Evolutionary conservation across 2,113 vertebrate species (phyloP).

Genomic region (Galeopterus variegatus): DNA sequence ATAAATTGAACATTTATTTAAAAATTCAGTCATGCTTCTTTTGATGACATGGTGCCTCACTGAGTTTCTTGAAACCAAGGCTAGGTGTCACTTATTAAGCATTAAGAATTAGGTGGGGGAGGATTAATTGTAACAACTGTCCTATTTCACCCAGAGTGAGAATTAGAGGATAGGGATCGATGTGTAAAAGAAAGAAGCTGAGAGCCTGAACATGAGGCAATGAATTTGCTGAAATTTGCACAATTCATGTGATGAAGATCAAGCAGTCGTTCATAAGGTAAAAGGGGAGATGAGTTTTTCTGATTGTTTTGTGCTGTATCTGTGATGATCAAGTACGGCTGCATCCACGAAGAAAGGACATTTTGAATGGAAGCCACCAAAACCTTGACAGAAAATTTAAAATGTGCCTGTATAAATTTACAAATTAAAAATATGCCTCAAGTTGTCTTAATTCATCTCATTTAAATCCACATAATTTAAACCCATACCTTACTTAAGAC

Average conservation of each 20-base stretch:
- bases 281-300: background rate
- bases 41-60: background rate
- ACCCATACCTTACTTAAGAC: background rate
- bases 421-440: background rate
- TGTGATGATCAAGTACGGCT: background rate
- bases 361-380: background rate
- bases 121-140: background rate
- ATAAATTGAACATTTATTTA: background rate
- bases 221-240: background rate
- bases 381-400: conserved; percentile 13
- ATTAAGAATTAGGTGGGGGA: background rate
- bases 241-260: background rate
- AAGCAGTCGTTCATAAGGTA: background rate
- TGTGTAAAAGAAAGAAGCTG: background rate
- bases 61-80: background rate
- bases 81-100: background rate
- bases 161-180: background rate
- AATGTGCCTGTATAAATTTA: background rate
- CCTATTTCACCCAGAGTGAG: background rate
- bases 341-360: background rate
- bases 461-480: background rate
- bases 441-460: background rate
- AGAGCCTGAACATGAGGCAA: background rate
- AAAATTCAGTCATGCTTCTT: conserved; percentile 18
- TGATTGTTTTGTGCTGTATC: background rate